Conservation (phyloP, 2,888 invertebrate genomes). For the Hirtodrosophila duncani region DNA sequence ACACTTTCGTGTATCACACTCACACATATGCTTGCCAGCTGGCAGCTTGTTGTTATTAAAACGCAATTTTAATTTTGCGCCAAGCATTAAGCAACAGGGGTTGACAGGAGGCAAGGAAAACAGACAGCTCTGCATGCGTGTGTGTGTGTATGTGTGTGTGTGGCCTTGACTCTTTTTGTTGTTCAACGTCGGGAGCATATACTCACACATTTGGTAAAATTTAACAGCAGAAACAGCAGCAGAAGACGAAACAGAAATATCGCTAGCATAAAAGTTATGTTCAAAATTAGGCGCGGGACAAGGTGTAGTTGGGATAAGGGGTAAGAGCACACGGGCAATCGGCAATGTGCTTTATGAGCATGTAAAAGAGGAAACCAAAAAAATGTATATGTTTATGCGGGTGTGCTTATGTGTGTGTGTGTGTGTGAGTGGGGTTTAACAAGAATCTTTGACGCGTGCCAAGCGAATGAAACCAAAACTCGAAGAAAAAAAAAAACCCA, state of each 20-base stretch:
- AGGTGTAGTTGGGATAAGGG: conserved; percentile 5
- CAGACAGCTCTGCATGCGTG: conserved; percentile 2
- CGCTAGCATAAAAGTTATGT: background rate
- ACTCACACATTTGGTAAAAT: conserved; percentile 17
- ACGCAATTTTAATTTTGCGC: conserved; percentile 47
- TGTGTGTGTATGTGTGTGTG: conserved; percentile 3
- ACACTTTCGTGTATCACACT: background rate
- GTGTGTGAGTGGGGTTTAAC: background rate
- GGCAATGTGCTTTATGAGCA: no score
- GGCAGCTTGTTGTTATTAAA: conserved; percentile 31
- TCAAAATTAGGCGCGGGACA: background rate
- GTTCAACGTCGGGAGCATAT: conserved; percentile 14
- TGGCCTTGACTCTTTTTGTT: conserved; percentile 40
- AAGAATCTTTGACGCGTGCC: conserved; percentile 29
- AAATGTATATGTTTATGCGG: conserved; percentile 14
- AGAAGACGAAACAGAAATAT: background rate
- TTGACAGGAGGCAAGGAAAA: background rate
- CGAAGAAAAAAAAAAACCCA: background rate
- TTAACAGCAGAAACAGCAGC: conserved; percentile 10
- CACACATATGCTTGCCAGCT: conserved; percentile 3
- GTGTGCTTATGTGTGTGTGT: background rate
- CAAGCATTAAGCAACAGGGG: conserved; percentile 25
- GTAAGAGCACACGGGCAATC: no score
- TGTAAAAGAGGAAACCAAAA: no score
- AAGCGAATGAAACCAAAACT: conserved; percentile 7